Evolutionary conservation across 1,140 invertebrate species (phyloP), one percentile per base, ranked within the genome.

Genomic region (Achatina immaculata): DNA sequence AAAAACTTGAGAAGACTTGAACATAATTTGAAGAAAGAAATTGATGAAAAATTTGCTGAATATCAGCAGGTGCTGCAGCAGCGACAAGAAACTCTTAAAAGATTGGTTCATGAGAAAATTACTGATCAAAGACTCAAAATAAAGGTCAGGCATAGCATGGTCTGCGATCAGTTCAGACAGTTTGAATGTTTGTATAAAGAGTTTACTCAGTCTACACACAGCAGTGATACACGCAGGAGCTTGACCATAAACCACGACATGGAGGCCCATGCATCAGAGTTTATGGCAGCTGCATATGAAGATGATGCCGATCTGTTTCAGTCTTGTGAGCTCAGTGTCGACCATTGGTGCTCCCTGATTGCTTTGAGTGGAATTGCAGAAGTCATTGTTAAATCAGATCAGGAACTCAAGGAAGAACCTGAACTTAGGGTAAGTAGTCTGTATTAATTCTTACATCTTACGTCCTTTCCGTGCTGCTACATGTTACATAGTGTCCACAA

Each of bases 1-100:
- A 89, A 89, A 81, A 81, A 87, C 21, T 82, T 89, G 19, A 87
- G 88, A 62, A 71, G 88, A 16, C 75, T 85, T 14, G 88, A 89
- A 75, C 82, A 87, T 28, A 84, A 88, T 66, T 74, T 89, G 0
- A 82, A 84, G 28, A 78, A 72, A 38, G 83, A 85, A 45, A 88
- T 89, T 36, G 88, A 88, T 69, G 88, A 89, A 69, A 88, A 86
- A 0, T 89, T 89, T 73, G 88, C 88, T 21, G 88, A 89, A 69
- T 89, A 86, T 71, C 80, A 87, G 76, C 82, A 88, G 36, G 80
- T 88, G 0, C 73, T 89, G 51, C 87, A 89, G 55, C 82, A 85
- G 48, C 55, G 87, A 51, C 87, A 89, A 72, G 87, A 89, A 40
- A 86, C 86, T 0, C 85, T 87, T 40, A 86, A 85, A 0, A 79